Evolutionary conservation across 2,888 invertebrate genomes (phyloP).

Genomic region (Corythucha ciliata): DNA sequence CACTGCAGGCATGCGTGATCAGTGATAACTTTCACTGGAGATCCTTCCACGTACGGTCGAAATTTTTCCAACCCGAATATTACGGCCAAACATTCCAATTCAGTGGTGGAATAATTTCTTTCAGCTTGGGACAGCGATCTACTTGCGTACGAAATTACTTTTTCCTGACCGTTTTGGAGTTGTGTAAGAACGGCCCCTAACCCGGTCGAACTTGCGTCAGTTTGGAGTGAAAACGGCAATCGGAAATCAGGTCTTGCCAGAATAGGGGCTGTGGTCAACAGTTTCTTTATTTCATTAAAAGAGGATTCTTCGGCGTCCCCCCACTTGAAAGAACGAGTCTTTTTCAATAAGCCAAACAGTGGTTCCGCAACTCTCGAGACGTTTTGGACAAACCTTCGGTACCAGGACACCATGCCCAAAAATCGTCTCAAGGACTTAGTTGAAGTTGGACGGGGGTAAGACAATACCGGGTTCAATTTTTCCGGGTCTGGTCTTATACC

Average conservation of each 20-base stretch:
- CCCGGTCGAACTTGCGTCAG: slow-evolving; percentile 26
- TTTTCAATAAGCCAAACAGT: slow-evolving; percentile 30
- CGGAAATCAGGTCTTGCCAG: slow-evolving; percentile 27
- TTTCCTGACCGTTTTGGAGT: slow-evolving; percentile 27
- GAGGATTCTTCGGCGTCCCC: slow-evolving; percentile 8
- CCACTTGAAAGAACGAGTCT: slow-evolving; percentile 21
- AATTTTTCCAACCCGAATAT: slow-evolving; percentile 31
- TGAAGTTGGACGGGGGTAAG: slow-evolving; percentile 13
- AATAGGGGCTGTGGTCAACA: slow-evolving; percentile 22
- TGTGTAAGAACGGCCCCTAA: slow-evolving; percentile 31
- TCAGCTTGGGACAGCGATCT: slow-evolving; percentile 28
- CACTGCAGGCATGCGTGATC: slow-evolving; percentile 25
- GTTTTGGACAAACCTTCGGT: slow-evolving; percentile 33
- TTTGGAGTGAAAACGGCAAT: slow-evolving; percentile 22
- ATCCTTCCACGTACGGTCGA: slow-evolving; percentile 33
- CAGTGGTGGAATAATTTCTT: slow-evolving; percentile 31
- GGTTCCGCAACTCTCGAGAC: slow-evolving; percentile 30
- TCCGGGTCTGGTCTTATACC: slow-evolving; percentile 18
- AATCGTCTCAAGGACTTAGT: slow-evolving; percentile 16
- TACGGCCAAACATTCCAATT: slow-evolving; percentile 34
- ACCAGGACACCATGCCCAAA: slow-evolving; percentile 27
- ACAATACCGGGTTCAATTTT: slow-evolving; percentile 9
- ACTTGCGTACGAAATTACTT: slow-evolving; percentile 34
- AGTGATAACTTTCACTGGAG: slow-evolving; percentile 30
- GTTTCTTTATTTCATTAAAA: slow-evolving; percentile 11